Evolutionary conservation across 2,888 invertebrate genomes (phyloP).

Genomic region (Cryptophagus acutangulus): DNA sequence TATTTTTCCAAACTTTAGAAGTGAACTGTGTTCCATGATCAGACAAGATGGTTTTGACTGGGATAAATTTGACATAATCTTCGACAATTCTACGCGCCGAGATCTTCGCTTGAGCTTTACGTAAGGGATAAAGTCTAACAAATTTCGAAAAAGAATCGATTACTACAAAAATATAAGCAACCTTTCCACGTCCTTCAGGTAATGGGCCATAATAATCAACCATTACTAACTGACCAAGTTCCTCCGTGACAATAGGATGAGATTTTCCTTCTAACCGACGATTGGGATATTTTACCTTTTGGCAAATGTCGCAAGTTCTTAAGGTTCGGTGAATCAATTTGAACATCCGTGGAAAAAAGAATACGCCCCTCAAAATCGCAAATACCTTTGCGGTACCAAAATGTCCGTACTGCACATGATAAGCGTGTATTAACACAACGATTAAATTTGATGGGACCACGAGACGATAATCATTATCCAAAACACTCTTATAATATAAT

Average conservation of each 20-base stretch:
- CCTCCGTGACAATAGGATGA: constrained; percentile 9
- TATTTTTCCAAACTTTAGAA: constrained; percentile 18
- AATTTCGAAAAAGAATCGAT: constrained; percentile 26
- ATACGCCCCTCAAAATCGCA: constrained; percentile 4
- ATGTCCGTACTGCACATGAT: constrained; percentile 16
- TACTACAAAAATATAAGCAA: constrained; percentile 24
- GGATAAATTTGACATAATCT: constrained; percentile 13
- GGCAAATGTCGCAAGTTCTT: constrained; percentile 19
- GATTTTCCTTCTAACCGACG: not conserved
- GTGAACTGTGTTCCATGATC: constrained; percentile 29
- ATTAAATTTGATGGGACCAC: not conserved
- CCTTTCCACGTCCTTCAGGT: constrained; percentile 15
- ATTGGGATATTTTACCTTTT: constrained; percentile 17
- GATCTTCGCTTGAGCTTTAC: constrained; percentile 14
- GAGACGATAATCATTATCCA: not conserved
- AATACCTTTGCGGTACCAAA: constrained; percentile 14
- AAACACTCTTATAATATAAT: not conserved
- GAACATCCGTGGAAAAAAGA: constrained; percentile 11
- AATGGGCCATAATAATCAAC: constrained; percentile 25
- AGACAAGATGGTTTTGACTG: constrained; percentile 9
- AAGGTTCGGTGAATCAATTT: constrained; percentile 6
- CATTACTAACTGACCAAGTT: constrained; percentile 17
- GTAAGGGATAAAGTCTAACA: constrained; percentile 22
- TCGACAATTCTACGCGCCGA: constrained; percentile 12
- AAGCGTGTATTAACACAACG: not conserved